Conservation (phyloP, 2,113 vertebrate species). For the Paradoxurus hermaphroditus region DNA sequence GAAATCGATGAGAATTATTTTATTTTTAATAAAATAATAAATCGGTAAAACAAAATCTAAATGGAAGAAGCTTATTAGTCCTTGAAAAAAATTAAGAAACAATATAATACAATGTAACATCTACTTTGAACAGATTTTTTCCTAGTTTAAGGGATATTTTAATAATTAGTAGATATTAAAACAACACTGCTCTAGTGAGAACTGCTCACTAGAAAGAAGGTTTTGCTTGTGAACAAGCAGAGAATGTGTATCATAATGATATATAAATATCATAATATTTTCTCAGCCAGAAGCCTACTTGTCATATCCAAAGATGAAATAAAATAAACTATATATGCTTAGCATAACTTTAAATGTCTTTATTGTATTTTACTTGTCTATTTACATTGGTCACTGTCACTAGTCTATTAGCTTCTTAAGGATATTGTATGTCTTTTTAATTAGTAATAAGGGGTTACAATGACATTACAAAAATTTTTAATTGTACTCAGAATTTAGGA, state of each 20-base stretch:
- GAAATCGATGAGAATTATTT: neutral
- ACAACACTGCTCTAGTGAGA: neutral
- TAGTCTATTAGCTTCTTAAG: neutral
- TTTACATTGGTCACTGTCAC: neutral
- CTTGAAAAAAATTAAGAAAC: neutral
- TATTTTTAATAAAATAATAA: neutral
- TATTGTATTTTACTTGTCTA: neutral
- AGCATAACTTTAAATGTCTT: neutral
- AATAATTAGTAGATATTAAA: neutral
- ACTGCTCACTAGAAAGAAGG: slow-evolving; percentile 75
- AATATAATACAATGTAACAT: neutral
- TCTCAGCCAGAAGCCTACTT: slow-evolving; percentile 54
- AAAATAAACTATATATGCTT: neutral
- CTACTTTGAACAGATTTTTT: neutral
- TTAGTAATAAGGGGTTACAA: neutral
- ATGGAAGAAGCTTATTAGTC: neutral
- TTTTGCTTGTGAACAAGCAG: slow-evolving; percentile 73
- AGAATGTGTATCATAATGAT: slow-evolving; percentile 71
- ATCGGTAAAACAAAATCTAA: neutral
- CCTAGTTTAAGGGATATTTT: neutral
- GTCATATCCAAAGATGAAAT: slow-evolving; percentile 61
- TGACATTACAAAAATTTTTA: neutral
- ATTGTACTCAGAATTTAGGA: neutral
- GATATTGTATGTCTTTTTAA: neutral
- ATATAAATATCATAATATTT: slow-evolving; percentile 71